Percentiles rank a stretch among this genome's conserved stretches.
Conservation (phyloP, 2,113 vertebrate genomes). For the Maccullochella peelii region DNA sequence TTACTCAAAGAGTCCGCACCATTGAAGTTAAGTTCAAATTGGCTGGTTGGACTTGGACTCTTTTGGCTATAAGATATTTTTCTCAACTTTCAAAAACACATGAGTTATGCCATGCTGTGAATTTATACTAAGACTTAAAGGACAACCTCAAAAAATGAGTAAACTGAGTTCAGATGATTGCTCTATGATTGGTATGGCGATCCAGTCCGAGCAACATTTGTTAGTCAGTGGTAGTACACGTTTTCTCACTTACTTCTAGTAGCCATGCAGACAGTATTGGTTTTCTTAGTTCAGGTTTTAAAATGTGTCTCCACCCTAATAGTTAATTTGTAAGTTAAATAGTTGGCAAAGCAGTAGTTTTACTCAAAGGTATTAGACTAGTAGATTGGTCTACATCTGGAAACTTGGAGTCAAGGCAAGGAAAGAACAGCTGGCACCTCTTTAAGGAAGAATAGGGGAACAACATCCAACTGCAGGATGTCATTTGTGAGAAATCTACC, state of each 20-base stretch:
- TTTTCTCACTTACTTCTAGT: not conserved
- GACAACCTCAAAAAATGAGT: too few relatives aligned
- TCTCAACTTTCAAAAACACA: too few relatives aligned
- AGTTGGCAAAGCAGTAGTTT: not conserved
- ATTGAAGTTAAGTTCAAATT: too few relatives aligned
- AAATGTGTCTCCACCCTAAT: not conserved
- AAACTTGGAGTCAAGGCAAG: not conserved
- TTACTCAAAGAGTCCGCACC: too few relatives aligned
- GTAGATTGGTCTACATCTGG: not conserved
- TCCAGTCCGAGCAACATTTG: not conserved
- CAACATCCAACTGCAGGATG: not conserved
- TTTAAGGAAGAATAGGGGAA: not conserved
- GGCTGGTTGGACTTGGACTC: too few relatives aligned
- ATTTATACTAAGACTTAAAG: too few relatives aligned
- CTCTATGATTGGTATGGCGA: too few relatives aligned
- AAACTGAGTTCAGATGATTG: too few relatives aligned
- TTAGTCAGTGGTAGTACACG: too few relatives aligned
- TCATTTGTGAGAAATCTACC: slow-evolving; percentile 29
- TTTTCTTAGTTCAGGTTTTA: not conserved
- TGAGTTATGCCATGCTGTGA: too few relatives aligned
- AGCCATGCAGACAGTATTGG: not conserved
- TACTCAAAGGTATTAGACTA: not conserved
- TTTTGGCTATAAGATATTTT: too few relatives aligned
- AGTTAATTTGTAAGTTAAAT: not conserved
- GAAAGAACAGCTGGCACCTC: slow-evolving; percentile 7